These are phyloP conservation scores for Thaleichthys pacificus DNA, from an alignment of 2,797 vertebrate species.

Conservation along the genomic window DNA sequence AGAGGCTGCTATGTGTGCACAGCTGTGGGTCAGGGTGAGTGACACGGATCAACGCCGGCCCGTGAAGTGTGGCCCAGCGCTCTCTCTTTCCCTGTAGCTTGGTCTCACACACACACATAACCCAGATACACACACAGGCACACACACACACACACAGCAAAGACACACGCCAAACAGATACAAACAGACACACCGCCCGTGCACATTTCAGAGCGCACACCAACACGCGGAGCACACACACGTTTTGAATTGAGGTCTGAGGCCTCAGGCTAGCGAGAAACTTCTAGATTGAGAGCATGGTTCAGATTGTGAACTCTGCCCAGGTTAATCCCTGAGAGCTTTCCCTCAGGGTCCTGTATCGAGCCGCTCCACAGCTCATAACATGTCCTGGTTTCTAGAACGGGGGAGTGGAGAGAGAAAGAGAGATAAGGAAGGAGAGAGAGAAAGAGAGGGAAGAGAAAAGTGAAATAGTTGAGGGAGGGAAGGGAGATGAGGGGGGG, in stretches of 20 bases:
- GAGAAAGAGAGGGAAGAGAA: slow-evolving; percentile 43
- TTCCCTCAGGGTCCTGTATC: no score
- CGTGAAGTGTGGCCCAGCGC: slow-evolving; percentile 1
- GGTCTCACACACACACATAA: slow-evolving; percentile 3
- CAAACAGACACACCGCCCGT: no score
- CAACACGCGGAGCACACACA: no score
- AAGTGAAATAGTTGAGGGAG: no score
- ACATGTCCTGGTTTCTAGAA: slow-evolving; percentile 33
- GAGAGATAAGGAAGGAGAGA: slow-evolving; percentile 31
- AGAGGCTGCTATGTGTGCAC: slow-evolving; percentile 35
- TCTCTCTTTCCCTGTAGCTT: slow-evolving; percentile 13
- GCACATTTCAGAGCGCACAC: no score
- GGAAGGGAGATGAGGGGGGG: no score
- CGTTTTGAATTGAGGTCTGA: no score
- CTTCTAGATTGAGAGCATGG: background rate
- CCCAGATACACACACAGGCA: background rate
- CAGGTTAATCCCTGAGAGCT: background rate
- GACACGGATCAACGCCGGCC: slow-evolving; percentile 7
- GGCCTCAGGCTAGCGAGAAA: no score
- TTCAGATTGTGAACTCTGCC: background rate
- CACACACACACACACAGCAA: background rate
- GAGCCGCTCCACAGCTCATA: background rate
- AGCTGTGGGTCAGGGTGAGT: slow-evolving; percentile 37
- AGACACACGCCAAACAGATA: background rate
- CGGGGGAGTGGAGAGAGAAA: slow-evolving; percentile 52